phyloP scores from a whole-genome alignment of 92 coral and sea anemone genomes.

The Phenganax stokvisi region DNA sequence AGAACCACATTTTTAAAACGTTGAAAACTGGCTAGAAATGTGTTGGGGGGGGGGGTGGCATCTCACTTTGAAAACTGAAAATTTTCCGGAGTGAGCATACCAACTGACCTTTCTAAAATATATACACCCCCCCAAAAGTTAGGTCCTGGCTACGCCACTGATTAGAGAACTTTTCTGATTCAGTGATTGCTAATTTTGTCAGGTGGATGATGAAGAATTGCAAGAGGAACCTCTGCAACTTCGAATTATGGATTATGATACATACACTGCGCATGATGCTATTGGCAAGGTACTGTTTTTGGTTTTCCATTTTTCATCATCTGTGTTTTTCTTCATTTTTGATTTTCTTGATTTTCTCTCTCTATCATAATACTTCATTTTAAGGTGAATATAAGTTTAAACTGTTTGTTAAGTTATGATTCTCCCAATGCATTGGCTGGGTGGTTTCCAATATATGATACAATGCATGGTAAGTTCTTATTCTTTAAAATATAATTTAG shows the following conservation, averaged over 20 bases:
- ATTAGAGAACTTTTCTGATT: neutral
- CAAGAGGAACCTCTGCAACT: conserved; percentile 96
- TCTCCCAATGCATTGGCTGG: conserved; percentile 85
- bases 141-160: too few species aligned
- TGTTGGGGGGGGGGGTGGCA: too few species aligned
- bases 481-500: too few species aligned
- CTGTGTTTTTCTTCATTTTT: too few species aligned
- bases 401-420: conserved; percentile 76
- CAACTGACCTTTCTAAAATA: neutral
- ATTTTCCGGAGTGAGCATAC: too few species aligned
- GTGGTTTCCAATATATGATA: conserved; percentile 98
- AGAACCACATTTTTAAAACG: too few species aligned
- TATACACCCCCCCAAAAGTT: neutral
- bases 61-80: too few species aligned
- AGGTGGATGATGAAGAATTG: conserved; percentile 98
- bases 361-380: neutral
- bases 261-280: conserved; percentile 98
- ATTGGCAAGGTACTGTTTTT: conserved; percentile 69
- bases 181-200: neutral
- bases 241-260: conserved; percentile 95
- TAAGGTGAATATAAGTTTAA: conserved; percentile 72
- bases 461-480: conserved; percentile 82
- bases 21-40: too few species aligned
- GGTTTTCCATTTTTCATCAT: too few species aligned
- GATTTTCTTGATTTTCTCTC: neutral